Percentiles rank a stretch among this genome's conserved stretches.
Conservation (phyloP, 2,113 vertebrate species). For the Tetraodon nigroviridis region DNA sequence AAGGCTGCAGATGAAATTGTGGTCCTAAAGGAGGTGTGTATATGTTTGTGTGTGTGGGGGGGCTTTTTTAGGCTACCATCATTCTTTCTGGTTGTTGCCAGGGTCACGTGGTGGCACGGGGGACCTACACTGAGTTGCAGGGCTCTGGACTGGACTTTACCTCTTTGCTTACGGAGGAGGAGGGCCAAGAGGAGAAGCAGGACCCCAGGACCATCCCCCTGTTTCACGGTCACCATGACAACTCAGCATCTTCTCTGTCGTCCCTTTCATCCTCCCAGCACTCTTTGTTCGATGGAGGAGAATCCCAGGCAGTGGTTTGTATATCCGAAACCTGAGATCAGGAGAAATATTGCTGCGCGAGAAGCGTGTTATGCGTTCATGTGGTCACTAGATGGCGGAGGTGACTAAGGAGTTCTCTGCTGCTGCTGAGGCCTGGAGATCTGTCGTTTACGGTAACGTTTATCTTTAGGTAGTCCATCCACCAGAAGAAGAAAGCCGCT, state of each 20-base stretch:
- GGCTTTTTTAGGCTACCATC: background rate
- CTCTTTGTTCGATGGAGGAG: constrained; percentile 79
- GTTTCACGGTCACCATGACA: constrained; percentile 66
- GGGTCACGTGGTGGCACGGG: constrained; percentile 84
- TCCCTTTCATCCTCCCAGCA: constrained; percentile 83
- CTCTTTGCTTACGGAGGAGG: constrained; percentile 85
- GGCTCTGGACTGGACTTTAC: constrained; percentile 88
- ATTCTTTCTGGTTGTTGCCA: constrained; percentile 42
- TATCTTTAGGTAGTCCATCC: constrained; percentile 65
- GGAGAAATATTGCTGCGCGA: background rate
- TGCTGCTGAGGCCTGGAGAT: constrained; percentile 11
- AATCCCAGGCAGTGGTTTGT: constrained; percentile 68
- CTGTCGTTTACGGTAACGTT: constrained; percentile 35
- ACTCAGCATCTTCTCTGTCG: constrained; percentile 79
- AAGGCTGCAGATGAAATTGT: constrained; percentile 86
- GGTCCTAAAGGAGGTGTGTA: constrained; percentile 87
- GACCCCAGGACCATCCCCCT: constrained; percentile 10
- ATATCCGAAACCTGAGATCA: background rate
- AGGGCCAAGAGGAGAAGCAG: constrained; percentile 65
- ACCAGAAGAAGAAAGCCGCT: constrained; percentile 80
- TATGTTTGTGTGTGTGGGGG: background rate
- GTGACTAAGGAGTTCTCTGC: constrained; percentile 15
- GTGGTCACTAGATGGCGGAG: constrained; percentile 59
- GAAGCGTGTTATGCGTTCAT: constrained; percentile 7
- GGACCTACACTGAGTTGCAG: constrained; percentile 84